Base-by-base conservation (phyloP, 1,140 invertebrate genomes). In the Aporrectodea caliginosa region DNA sequence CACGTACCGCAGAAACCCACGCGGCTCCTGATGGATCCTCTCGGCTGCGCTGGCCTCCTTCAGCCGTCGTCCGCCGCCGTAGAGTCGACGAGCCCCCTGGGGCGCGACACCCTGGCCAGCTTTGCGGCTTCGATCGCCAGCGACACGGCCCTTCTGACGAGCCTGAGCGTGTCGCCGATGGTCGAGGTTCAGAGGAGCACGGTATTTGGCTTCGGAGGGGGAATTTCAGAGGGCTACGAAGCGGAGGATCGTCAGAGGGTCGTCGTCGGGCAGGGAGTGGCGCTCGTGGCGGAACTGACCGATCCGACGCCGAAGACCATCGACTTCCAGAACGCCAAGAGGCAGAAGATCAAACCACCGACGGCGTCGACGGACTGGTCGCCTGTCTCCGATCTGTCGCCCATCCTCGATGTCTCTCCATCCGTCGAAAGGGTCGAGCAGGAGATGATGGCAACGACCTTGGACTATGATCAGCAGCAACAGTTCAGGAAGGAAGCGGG, bases 321-420 rank as follows among this genome's bases (percentile, higher is more conserved):
- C 71, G 88, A 89, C 76, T 85, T 12, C 43, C 75, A 76, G 29
- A 35, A 29, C 33, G 43, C 75, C 43, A 76, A 76, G 35, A 43
- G 27, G 1, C 27, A 32, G 27, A 76, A 76, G 16, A 34, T 76
- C 16, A 30, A 43, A 27, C 43, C 1, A 0, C 43, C 35, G n/a
- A 86, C 88, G 75, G 88, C 84, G 6, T 12, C 43, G 81, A 58
- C 43, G 43, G 79, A 70, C 84, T 89, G 85, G 81, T 90, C 89
- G 88, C 89, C 89, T 1, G 88, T 88, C n/a, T 87, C 89, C 1
- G 88, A 88, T 69, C 83, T 90, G 14, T 90, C 89, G 1, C 90
- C 90, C 0, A 90, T 90, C 35, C 75, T 89, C 73, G 90, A 90
- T 83, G 90, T 90, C 0, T 90, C 90, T 0, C 90, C 90, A 0